Percentiles rank a stretch among this genome's conserved stretches.
phyloP scores from a whole-genome alignment of 2,888 invertebrate species.

The Spodoptera exigua region DNA sequence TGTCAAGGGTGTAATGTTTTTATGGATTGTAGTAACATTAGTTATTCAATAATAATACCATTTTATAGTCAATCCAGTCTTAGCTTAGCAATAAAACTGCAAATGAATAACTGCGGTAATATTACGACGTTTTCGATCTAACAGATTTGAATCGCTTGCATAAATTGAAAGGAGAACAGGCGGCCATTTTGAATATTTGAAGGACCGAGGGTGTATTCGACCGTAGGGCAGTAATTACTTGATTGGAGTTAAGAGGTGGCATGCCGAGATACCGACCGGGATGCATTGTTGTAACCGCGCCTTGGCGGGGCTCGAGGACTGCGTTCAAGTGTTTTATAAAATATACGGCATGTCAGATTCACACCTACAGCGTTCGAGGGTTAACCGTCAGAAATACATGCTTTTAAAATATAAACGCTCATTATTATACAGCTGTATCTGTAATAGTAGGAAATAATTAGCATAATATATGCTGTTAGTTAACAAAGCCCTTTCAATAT shows the following conservation, averaged over 20 bases:
- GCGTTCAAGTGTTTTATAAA: slow-evolving; percentile 77
- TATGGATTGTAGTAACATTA: slow-evolving; percentile 72
- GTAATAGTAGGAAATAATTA: slow-evolving; percentile 46
- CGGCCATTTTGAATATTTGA: slow-evolving; percentile 87
- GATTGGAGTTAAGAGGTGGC: slow-evolving; percentile 88
- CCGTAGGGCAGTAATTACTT: slow-evolving; percentile 89
- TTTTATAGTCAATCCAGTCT: slow-evolving; percentile 24
- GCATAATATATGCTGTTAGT: slow-evolving; percentile 51
- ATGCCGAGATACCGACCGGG: slow-evolving; percentile 82
- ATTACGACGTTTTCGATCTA: slow-evolving; percentile 30
- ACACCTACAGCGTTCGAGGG: slow-evolving; percentile 84
- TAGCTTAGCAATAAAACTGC: slow-evolving; percentile 28
- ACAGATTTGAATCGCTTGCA: slow-evolving; percentile 77
- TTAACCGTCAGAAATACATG: slow-evolving; percentile 72
- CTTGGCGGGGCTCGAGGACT: slow-evolving; percentile 69
- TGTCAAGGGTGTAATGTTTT: slow-evolving; percentile 89
- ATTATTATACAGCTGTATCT: slow-evolving; percentile 18
- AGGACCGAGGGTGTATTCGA: slow-evolving; percentile 81
- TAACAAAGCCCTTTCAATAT: slow-evolving; percentile 59
- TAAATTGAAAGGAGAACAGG: slow-evolving; percentile 73
- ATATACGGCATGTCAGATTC: slow-evolving; percentile 77
- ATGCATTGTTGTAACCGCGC: slow-evolving; percentile 76
- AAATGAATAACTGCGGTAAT: slow-evolving; percentile 11
- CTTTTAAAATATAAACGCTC: slow-evolving; percentile 28
- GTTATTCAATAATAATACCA: slow-evolving; percentile 68